phyloP scores from a whole-genome alignment of 2,113 vertebrate genomes.

The Rhinoderma darwinii region DNA sequence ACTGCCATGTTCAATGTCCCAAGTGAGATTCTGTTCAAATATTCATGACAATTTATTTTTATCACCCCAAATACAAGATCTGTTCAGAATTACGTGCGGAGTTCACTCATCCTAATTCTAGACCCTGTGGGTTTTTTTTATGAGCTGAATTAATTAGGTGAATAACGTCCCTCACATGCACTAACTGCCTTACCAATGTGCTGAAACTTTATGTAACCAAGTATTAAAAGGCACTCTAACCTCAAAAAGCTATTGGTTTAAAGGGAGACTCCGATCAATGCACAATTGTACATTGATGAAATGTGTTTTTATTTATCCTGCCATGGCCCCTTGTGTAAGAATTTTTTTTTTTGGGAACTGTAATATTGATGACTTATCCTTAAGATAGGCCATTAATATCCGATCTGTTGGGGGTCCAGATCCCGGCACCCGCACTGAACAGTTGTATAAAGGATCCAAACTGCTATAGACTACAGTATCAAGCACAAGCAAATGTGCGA shows the following conservation, averaged over 20 bases:
- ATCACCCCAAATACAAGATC: background rate
- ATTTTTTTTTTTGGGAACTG: no score
- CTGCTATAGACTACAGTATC: no score
- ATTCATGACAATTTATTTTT: slow-evolving; percentile 19
- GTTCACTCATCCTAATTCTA: background rate
- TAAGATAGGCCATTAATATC: no score
- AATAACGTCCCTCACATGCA: background rate
- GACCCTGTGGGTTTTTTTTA: background rate
- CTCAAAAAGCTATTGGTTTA: background rate
- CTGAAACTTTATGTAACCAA: no score
- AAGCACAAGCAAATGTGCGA: no score
- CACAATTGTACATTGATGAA: no score
- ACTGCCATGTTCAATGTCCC: background rate
- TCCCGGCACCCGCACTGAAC: no score
- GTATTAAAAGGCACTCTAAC: background rate
- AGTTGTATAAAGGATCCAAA: no score
- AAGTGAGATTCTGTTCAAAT: background rate
- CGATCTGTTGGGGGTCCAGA: no score
- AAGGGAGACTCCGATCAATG: background rate
- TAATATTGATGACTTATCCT: no score
- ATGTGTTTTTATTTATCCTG: no score
- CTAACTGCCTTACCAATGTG: background rate
- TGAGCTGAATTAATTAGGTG: background rate
- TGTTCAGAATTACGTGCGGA: background rate
- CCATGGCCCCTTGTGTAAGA: no score